Base-by-base conservation (phyloP, 2,888 invertebrate genomes). In the Antitype chi region DNA sequence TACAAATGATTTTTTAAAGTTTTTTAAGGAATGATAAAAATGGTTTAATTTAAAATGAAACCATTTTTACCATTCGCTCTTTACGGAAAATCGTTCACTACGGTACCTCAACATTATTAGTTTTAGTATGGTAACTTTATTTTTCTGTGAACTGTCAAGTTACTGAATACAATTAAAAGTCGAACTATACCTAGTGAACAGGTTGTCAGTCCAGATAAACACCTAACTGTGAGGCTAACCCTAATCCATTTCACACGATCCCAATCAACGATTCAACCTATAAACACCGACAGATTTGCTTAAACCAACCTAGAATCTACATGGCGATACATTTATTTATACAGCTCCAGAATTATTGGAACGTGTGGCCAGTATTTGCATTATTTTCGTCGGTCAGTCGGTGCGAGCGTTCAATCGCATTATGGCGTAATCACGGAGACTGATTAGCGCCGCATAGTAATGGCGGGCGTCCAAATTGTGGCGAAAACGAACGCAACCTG, bases 351-450 rank as follows among this genome's bases (percentile, higher is more conserved):
- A 80, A 84, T 76, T 79, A 83, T 74, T 81, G 81, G 72, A 69
- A 81, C 74, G 74, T 84, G 82, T 76, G 85, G 84, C 75, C 70
- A 84, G 82, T 90, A 91, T 93, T 93, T 92, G 92, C 92, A 94
- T 93, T 92, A 93, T 93, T 94, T 92, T 91, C 91, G 86, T 89
- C 82, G 91, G 87, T 85, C 85, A 77, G 70, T 67, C 87, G 82
- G 80, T 75, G 87, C 85, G 85, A 84, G 85, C 87, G 87, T 80
- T 76, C 89, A 95, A 96, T 94, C 90, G 75, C 88, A 92, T 95
- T 95, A 95, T 85, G 83, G 87, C 91, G 93, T 94, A 96, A 96
- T 96, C 95, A 95, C 92, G 88, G 92, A 91, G 90, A 88, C 88
- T 93, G 95, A 95, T 95, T 95, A 95, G 94, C 92, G 91, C 90